Base-by-base conservation (phyloP, 2,888 invertebrate genomes). In the Lacanobia oleracea region DNA sequence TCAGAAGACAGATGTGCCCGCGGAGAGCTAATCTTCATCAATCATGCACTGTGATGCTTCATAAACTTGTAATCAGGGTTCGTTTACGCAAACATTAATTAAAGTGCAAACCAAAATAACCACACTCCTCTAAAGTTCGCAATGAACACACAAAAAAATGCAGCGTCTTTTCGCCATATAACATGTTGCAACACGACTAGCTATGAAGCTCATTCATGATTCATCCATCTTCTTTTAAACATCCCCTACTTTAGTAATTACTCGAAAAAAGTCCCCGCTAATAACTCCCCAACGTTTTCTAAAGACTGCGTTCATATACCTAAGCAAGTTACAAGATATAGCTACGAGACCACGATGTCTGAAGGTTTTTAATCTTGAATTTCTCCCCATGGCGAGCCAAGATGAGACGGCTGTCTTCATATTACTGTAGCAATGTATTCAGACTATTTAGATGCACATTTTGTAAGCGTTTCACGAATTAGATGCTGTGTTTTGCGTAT, bases 331-430 rank as follows among this genome's bases (percentile, higher is more conserved):
- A 12, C 50, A 61, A 6, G 64, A 56, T 40, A 50, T 43, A 21
- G 21, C 59, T 27, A 57, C 7, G 12, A n/a, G 33, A 45, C 33
- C 53, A 27, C 61, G 50, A n/a, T 62, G 59, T 40, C 70, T 74
- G 60, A 60, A 77, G 74, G 76, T 82, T 92, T 92, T 93, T 92
- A 92, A 92, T 93, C 91, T 90, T 83, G 79, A 81, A 84, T 88
- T 87, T 88, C 21, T 87, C 87, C 86, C 86, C 72, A 75, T 87
- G 85, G 89, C 88, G 87, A 83, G 84, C 80, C 18, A 51, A 88
- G 85, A 81, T 79, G 84, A 81, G 82, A 73, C 78, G 78, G 75
- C 78, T 83, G 86, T 86, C 87, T 89, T 91, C 89, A 92, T 91
- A 87, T 89, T 87, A 88, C 82, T 84, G 68, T 75, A 81, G 75